Conservation (phyloP, 2,113 vertebrate species). For the Amphiprion ocellaris region DNA sequence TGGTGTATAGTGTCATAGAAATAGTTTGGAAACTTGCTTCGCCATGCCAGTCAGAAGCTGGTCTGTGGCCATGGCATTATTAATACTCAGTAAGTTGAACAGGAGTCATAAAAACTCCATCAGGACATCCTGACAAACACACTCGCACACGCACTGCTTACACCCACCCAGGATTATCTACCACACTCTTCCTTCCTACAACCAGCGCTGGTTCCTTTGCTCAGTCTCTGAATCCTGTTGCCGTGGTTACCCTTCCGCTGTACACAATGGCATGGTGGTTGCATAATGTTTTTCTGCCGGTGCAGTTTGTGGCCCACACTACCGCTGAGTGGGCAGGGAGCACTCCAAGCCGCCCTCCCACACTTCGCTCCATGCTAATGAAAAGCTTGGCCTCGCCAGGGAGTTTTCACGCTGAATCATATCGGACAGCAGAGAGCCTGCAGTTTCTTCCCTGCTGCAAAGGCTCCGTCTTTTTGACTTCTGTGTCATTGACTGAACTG, state of each 20-base stretch:
- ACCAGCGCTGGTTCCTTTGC: constrained; percentile 47
- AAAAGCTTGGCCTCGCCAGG: constrained; percentile 69
- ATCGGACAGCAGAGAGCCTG: constrained; percentile 19
- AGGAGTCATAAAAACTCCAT: neutral
- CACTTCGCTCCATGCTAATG: constrained; percentile 76
- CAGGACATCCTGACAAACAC: constrained; percentile 24
- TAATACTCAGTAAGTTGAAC: neutral
- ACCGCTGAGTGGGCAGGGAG: constrained; percentile 79
- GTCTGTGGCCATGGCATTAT: too few relatives aligned
- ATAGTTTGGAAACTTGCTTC: too few relatives aligned
- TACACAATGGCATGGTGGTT: constrained; percentile 79
- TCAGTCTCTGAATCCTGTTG: constrained; percentile 74
- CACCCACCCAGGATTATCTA: constrained; percentile 59
- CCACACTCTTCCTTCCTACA: constrained; percentile 65
- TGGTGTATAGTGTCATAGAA: too few relatives aligned
- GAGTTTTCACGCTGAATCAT: constrained; percentile 55
- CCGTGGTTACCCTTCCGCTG: constrained; percentile 80
- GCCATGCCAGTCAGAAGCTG: too few relatives aligned
- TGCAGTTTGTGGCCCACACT: constrained; percentile 76
- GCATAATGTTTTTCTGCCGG: constrained; percentile 78
- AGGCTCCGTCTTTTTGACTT: neutral
- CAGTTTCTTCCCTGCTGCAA: neutral
- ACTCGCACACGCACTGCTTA: neutral
- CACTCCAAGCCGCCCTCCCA: constrained; percentile 76
- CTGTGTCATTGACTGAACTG: neutral